Evolutionary conservation across 2,797 vertebrate species (phyloP), one percentile per base, ranked within the genome.

Genomic region (Salarias fasciatus): DNA sequence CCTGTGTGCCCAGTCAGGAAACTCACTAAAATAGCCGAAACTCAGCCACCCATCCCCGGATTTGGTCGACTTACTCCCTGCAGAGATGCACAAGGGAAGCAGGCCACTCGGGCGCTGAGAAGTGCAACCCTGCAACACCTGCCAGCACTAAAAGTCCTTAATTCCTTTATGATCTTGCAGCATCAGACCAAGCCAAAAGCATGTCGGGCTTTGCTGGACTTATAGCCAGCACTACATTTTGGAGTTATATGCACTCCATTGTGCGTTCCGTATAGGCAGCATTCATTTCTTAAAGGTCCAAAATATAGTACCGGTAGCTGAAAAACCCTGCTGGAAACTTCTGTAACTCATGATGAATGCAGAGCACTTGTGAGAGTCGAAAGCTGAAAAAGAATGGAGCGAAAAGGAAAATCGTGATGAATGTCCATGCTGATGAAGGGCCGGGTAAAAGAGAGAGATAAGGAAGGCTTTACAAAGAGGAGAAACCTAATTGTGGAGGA

Each of bases 401-500:
- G 12, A 56, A 75, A 77, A 72, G 62, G 72, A 64, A 85, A 76
- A 85, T 63, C n/a, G 48, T 82, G 84, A 85, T 80, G 15, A 75
- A 80, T 85, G 83, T 82, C 62, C 24, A 30, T 38, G 41, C 72
- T 68, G 85, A 85, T 78, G 80, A 82, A 76, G 80, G 75, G 64
- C 67, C 8, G 40, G 46, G 82, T 82, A 67, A 82, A 73, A 73
- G 79, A 60, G 18, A 65, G 66, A 83, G 85, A 87, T 75, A 78
- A 87, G 80, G 67, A 75, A 63, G 63, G 74, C 79, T 83, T n/a
- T 72, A 84, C 78, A 80, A 84, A 88, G 73, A 82, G 54, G 59
- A 81, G 78, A 84, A 86, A 84, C 74, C 79, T 86, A 86, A 87
- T 88, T 89, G 84, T 82, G 77, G 67, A 72, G 60, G 71, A 85